Evolutionary conservation across 2,888 invertebrate genomes (phyloP).

Genomic region (Tuta absoluta): DNA sequence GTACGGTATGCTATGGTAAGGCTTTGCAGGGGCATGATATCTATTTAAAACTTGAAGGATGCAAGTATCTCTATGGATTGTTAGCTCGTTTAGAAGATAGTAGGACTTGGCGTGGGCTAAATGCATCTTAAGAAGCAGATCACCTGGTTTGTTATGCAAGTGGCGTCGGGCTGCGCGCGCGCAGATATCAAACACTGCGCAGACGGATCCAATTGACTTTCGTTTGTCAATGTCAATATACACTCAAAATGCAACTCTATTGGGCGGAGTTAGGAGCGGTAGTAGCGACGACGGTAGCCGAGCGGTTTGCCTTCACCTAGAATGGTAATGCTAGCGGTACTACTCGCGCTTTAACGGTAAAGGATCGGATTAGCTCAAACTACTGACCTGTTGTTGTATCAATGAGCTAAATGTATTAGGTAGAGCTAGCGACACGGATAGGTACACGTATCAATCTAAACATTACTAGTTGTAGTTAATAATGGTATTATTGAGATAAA

Average conservation of each 20-base stretch:
- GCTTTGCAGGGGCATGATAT: no score
- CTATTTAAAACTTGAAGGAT: no score
- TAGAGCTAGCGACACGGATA: neutral
- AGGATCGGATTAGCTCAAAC: conserved; percentile 21
- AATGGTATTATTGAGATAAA: no score
- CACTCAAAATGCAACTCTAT: conserved; percentile 1
- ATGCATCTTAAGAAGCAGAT: no score
- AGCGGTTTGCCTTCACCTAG: conserved; percentile 74
- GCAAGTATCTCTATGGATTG: no score
- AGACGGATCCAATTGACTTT: conserved; percentile 19
- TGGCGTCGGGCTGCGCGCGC: neutral
- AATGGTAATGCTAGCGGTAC: conserved; percentile 60
- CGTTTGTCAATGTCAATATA: conserved; percentile 18
- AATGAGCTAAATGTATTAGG: neutral
- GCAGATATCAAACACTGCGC: conserved; percentile 23
- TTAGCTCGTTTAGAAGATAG: no score
- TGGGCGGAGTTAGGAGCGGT: neutral
- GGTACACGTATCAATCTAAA: no score
- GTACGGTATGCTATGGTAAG: no score
- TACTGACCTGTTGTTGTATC: neutral
- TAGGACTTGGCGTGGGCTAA: no score
- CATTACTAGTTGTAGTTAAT: no score
- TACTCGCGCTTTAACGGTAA: conserved; percentile 27
- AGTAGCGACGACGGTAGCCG: neutral
- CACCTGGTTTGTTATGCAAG: neutral